Evolutionary conservation across 2,888 invertebrate species (phyloP).

Genomic region (Steinernema hermaphroditum): DNA sequence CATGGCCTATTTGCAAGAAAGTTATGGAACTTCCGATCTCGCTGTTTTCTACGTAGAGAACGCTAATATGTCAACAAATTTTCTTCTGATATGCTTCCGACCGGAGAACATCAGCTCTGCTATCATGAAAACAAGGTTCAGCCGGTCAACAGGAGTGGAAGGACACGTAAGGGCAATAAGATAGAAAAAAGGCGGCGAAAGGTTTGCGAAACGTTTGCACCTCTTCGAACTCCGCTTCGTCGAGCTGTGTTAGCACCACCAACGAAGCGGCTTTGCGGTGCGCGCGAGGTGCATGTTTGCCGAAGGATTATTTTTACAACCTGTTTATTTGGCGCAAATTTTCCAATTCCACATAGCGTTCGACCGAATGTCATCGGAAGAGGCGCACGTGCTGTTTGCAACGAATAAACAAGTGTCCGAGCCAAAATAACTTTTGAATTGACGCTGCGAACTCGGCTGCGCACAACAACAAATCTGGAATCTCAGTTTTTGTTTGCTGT

Average conservation of each 20-base stretch:
- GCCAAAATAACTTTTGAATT: conserved; percentile 15
- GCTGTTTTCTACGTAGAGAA: no score
- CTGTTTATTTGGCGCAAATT: conserved; percentile 31
- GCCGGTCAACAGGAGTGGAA: no score
- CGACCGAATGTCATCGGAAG: not conserved
- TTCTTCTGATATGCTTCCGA: no score
- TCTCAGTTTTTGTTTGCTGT: conserved; percentile 1
- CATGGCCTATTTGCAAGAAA: no score
- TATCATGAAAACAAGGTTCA: no score
- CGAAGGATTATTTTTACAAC: conserved; percentile 23
- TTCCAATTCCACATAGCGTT: conserved; percentile 27
- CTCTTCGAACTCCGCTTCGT: not conserved
- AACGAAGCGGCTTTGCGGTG: not conserved
- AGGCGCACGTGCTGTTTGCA: not conserved
- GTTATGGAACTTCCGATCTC: no score
- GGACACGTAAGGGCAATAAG: not conserved
- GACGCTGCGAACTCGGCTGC: not conserved
- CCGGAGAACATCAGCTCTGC: no score
- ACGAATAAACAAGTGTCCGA: conserved; percentile 16
- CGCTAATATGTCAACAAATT: no score
- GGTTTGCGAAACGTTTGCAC: conserved; percentile 26
- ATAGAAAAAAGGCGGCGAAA: conserved; percentile 4
- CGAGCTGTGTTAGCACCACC: conserved; percentile 20
- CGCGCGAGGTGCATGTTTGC: conserved; percentile 25
- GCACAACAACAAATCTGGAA: conserved; percentile 11